Base-by-base conservation (phyloP, 2,113 vertebrate genomes). In the Gila orcuttii region DNA sequence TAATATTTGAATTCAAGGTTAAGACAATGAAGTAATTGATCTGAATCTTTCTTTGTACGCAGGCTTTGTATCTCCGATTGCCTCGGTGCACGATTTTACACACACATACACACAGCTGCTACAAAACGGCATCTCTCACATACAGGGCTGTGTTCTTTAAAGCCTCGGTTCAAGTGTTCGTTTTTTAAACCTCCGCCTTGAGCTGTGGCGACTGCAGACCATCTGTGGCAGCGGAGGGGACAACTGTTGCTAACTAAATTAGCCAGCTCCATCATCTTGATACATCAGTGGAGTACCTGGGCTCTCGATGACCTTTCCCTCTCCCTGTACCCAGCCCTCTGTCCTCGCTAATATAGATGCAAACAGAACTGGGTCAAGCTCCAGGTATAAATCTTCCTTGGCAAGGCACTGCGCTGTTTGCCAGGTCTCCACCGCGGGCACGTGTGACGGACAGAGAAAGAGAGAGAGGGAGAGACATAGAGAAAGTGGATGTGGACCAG, bases 231-330 rank as follows among this genome's bases (percentile, higher is more conserved):
- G 95, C 93, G 95, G 93, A 96, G 95, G 95, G 96, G 96, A 97
- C 96, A 97, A 98, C 97, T 97, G 97, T 97, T 98, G 96, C 96
- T 96, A 94, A 95, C 96, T 97, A 98, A 98, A 97, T 97, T 97
- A 97, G 96, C 95, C 95, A 95, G 95, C 95, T 98, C 96, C 94
- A 97, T 98, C 96, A 97, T 97, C 96, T 95, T 97, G 96, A 97
- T 94, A 93, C 96, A 96, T 96, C 96, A 96, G 96, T 89, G 91
- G 94, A 95, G 93, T 93, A 97, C 95, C 96, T 94, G 94, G 94
- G 96, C 96, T 96, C 95, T 95, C 91, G 91, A 93, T 96, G 97
- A 97, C 96, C 97, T 98, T 97, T 98, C 94, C 93, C 94, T 95
- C 95, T 95, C 95, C 95, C 95, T 95, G 95, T 94, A 96, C 95